Percentiles rank a stretch among this genome's conserved stretches.
These are phyloP conservation scores for Mimachlamys varia DNA, from an alignment of 2,888 invertebrate genomes.

Conservation along the genomic window DNA sequence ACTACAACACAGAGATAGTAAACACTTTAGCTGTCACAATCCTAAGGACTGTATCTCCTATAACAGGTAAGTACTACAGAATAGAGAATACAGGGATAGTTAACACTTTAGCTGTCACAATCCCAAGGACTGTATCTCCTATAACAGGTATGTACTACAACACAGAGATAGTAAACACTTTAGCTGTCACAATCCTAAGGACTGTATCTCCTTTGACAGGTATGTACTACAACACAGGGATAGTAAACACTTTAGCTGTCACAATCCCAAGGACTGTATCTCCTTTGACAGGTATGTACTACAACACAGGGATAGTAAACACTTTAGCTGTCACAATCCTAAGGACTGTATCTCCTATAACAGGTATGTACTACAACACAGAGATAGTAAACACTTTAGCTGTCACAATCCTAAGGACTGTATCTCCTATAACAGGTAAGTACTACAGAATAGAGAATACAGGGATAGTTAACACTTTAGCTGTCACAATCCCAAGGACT, in stretches of 20 bases:
- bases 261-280: constrained; percentile 94
- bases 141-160: constrained; percentile 88
- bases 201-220: constrained; percentile 93
- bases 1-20: constrained; percentile 78
- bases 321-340: constrained; percentile 92
- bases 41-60: constrained; percentile 94
- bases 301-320: background rate
- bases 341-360: constrained; percentile 92
- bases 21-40: constrained; percentile 89
- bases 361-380: constrained; percentile 87
- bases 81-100: background rate
- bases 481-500: constrained; percentile 92
- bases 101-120: constrained; percentile 89
- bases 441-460: constrained; percentile 85
- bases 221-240: constrained; percentile 84
- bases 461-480: constrained; percentile 83
- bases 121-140: constrained; percentile 93
- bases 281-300: constrained; percentile 91
- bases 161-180: constrained; percentile 79
- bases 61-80: constrained; percentile 89
- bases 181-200: constrained; percentile 91
- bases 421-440: constrained; percentile 91
- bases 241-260: constrained; percentile 85
- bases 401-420: constrained; percentile 92
- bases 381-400: constrained; percentile 84